These are phyloP conservation scores for Amitus sp. DNA, from an alignment of 2,888 invertebrate genomes.

Conservation along the genomic window DNA sequence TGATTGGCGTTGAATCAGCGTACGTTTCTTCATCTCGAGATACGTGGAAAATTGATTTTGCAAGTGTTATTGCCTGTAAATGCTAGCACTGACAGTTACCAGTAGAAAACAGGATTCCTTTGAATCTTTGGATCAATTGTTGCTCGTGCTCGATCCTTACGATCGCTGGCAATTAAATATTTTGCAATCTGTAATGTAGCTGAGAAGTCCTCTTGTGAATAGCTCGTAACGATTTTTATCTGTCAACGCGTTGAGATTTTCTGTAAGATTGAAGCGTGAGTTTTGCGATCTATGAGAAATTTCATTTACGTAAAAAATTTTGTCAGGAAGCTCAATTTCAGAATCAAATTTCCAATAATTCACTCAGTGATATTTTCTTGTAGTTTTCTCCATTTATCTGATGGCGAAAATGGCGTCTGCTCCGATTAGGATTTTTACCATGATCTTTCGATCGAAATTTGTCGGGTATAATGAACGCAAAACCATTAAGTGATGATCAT, in stretches of 20 bases:
- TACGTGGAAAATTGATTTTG: not conserved
- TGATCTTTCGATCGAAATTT: too few relatives aligned
- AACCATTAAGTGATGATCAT: too few relatives aligned
- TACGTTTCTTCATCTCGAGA: too few relatives aligned
- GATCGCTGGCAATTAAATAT: not conserved
- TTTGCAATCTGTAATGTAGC: not conserved
- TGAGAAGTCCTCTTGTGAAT: not conserved
- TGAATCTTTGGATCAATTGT: not conserved
- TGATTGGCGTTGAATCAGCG: not conserved
- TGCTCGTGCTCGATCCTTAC: not conserved
- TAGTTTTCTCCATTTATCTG: too few relatives aligned
- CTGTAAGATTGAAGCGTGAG: constrained; percentile 15
- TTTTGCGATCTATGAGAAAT: too few relatives aligned
- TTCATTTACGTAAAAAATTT: too few relatives aligned
- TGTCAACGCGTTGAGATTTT: not conserved
- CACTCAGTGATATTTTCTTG: too few relatives aligned
- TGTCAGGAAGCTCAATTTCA: too few relatives aligned
- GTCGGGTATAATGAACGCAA: too few relatives aligned
- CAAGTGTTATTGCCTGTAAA: not conserved
- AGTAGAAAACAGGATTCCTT: not conserved
- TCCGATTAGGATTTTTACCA: too few relatives aligned
- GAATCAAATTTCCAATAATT: too few relatives aligned
- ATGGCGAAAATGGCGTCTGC: too few relatives aligned
- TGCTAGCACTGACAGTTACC: not conserved
- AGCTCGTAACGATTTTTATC: constrained; percentile 3